These are phyloP conservation scores for Phalacrocorax pelagicus DNA, from an alignment of 2,113 vertebrate species.

Conservation along the genomic window DNA sequence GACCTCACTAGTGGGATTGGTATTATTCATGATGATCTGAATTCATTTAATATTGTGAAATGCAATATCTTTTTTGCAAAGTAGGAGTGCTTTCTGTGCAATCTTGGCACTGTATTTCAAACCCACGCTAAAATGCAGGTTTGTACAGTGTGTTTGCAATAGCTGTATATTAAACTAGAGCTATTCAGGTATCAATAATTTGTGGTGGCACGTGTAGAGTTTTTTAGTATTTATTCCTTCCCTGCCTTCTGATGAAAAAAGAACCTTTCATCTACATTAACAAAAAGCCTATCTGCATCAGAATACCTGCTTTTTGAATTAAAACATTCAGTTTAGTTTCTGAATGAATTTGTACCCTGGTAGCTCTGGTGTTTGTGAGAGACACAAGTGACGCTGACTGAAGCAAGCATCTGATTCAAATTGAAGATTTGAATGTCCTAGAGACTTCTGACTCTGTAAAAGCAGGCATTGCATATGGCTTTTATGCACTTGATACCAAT, in stretches of 20 bases:
- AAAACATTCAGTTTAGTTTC: not conserved
- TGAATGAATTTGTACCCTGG: not conserved
- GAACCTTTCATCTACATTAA: not conserved
- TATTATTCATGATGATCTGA: slow-evolving; percentile 15
- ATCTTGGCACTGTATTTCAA: slow-evolving; percentile 39
- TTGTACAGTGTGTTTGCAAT: slow-evolving; percentile 20
- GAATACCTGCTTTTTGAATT: not conserved
- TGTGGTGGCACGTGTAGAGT: not conserved
- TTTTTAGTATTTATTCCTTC: not conserved
- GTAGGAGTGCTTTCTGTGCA: not conserved
- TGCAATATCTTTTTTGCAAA: slow-evolving; percentile 3
- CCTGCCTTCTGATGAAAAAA: not conserved
- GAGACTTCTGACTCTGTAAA: not conserved
- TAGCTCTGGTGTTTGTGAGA: not conserved
- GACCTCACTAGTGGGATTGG: not conserved
- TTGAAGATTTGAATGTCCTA: not conserved
- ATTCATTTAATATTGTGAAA: slow-evolving; percentile 32
- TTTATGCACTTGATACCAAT: fast-evolving
- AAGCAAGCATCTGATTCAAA: not conserved
- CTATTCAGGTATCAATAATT: not conserved
- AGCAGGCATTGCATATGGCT: not conserved
- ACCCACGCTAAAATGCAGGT: not conserved
- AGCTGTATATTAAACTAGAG: not conserved
- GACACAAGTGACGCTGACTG: not conserved
- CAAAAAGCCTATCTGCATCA: not conserved